Percentiles rank a stretch among this genome's conserved stretches.
phyloP scores from a whole-genome alignment of 2,797 vertebrate genomes.

The Clarias fuscus region DNA sequence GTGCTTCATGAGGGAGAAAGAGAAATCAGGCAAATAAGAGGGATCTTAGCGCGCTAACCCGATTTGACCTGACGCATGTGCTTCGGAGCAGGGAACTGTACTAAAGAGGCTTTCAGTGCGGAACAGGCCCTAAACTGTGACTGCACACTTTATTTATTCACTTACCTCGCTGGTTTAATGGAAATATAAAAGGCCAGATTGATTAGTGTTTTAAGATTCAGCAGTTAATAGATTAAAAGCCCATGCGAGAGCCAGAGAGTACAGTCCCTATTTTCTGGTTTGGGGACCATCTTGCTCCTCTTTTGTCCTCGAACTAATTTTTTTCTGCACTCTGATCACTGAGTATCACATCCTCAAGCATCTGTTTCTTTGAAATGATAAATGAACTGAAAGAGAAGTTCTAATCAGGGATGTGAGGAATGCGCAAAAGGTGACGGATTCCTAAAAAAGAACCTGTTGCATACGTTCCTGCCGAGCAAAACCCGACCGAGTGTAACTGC shows the following conservation, averaged over 20 bases:
- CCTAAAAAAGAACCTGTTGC: neutral
- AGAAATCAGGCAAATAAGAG: slow-evolving; percentile 56
- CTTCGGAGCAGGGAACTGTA: slow-evolving; percentile 44
- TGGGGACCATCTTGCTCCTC: neutral
- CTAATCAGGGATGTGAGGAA: neutral
- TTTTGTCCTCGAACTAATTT: slow-evolving; percentile 12
- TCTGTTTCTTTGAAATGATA: neutral
- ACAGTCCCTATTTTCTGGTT: slow-evolving; percentile 35
- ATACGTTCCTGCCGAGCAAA: neutral
- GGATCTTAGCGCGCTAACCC: slow-evolving; percentile 55
- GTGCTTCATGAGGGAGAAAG: slow-evolving; percentile 28
- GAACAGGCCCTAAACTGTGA: slow-evolving; percentile 44
- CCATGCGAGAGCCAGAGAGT: slow-evolving; percentile 55
- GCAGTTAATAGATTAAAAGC: slow-evolving; percentile 80
- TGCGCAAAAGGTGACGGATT: neutral
- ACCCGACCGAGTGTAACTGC: neutral
- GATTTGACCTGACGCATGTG: slow-evolving; percentile 18
- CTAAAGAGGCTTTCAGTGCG: slow-evolving; percentile 53
- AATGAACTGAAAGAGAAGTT: neutral
- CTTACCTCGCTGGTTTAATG: slow-evolving; percentile 72
- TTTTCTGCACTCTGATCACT: neutral
- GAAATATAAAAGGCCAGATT: slow-evolving; percentile 79
- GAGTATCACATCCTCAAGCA: neutral
- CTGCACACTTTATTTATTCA: slow-evolving; percentile 65
- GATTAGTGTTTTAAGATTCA: slow-evolving; percentile 78